Evolutionary conservation across 2,888 invertebrate species (phyloP).

Genomic region (Clistopyga incitator): DNA sequence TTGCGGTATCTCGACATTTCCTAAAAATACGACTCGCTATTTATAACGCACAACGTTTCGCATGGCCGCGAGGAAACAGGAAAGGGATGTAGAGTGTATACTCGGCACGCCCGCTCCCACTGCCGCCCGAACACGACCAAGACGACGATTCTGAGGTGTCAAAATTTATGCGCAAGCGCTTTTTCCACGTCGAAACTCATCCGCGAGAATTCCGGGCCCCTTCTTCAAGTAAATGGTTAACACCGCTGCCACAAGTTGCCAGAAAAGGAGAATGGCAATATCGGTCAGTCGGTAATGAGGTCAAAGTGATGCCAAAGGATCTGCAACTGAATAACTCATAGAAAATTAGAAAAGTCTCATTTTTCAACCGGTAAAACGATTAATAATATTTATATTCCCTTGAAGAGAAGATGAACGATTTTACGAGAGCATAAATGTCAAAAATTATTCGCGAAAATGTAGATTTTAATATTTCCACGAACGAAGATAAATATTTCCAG

Average conservation of each 20-base stretch:
- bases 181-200: not conserved
- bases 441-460: not conserved
- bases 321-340: not conserved
- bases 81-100: conserved; percentile 57
- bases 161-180: conserved; percentile 54
- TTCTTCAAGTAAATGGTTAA: not conserved
- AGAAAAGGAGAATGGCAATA: not conserved
- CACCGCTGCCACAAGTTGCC: not conserved
- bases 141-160: conserved; percentile 40
- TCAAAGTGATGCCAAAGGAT: not conserved
- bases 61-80: conserved; percentile 63
- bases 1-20: conserved; percentile 71
- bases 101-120: conserved; percentile 39
- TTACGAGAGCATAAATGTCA: not conserved
- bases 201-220: not conserved
- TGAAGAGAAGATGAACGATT: no score
- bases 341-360: not conserved
- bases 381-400: not conserved
- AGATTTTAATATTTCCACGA: not conserved
- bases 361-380: no score
- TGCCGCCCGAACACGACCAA: conserved; percentile 11
- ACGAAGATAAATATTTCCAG: no score
- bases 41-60: conserved; percentile 76
- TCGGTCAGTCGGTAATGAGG: not conserved
- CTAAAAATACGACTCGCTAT: conserved; percentile 81